Percentiles rank a stretch among this genome's conserved stretches.
phyloP scores from a whole-genome alignment of 2,797 vertebrate species.

The Gadopsis bispinosus region DNA sequence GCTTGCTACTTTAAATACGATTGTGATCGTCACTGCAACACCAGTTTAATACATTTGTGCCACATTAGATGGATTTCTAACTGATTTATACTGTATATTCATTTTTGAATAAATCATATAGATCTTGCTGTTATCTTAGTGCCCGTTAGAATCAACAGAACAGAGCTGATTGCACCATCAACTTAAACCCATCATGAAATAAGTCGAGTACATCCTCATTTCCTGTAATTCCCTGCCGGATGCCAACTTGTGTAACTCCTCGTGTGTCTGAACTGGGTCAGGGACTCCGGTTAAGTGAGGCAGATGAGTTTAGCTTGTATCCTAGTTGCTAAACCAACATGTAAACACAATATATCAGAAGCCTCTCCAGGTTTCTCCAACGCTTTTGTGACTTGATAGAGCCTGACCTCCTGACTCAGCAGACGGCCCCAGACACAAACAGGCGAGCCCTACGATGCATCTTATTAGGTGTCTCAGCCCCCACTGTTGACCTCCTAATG shows the following conservation, averaged over 20 bases:
- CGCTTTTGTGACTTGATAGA: slow-evolving; percentile 24
- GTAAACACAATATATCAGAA: slow-evolving; percentile 28
- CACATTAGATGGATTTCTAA: background rate
- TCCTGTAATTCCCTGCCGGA: slow-evolving; percentile 57
- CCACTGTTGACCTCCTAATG: slow-evolving; percentile 12
- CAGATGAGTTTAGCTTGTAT: slow-evolving; percentile 10
- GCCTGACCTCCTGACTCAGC: slow-evolving; percentile 39
- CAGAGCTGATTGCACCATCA: slow-evolving; percentile 17
- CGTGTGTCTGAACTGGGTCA: slow-evolving; percentile 14
- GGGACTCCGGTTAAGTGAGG: background rate
- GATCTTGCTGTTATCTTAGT: background rate
- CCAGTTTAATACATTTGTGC: background rate
- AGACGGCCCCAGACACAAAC: slow-evolving; percentile 52
- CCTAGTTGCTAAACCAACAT: background rate
- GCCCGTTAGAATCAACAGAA: slow-evolving; percentile 10
- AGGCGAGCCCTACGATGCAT: slow-evolving; percentile 18
- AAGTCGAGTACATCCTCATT: slow-evolving; percentile 50
- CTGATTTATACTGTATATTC: background rate
- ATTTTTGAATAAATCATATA: background rate
- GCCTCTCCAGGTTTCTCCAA: slow-evolving; percentile 15
- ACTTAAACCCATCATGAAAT: slow-evolving; percentile 57
- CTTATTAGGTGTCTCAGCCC: slow-evolving; percentile 13
- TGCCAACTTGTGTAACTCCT: slow-evolving; percentile 58
- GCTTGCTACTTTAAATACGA: background rate
- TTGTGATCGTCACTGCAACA: background rate